These are phyloP conservation scores for Capitulum mitella DNA, from an alignment of 2,888 invertebrate genomes.

Conservation along the genomic window DNA sequence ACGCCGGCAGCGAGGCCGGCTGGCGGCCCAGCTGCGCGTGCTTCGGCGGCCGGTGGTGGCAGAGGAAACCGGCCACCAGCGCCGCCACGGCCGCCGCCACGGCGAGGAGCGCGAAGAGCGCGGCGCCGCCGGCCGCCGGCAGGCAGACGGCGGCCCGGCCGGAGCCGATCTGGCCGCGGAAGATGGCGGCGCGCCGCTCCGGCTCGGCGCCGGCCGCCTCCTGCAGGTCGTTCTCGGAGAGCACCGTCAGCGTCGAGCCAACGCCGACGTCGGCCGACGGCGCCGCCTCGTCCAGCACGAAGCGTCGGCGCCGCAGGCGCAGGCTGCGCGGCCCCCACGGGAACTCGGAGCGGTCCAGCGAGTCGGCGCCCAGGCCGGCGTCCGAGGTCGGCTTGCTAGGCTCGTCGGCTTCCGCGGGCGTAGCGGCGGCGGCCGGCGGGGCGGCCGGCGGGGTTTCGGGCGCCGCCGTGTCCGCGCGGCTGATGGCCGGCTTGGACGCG, in stretches of 20 bases:
- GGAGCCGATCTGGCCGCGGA: conserved; percentile 62
- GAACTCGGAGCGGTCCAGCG: conserved; percentile 45
- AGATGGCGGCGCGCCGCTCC: conserved; percentile 35
- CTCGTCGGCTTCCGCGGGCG: background rate
- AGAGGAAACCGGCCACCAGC: conserved; percentile 70
- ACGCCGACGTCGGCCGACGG: conserved; percentile 56
- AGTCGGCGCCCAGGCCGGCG: background rate
- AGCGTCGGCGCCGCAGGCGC: conserved; percentile 33
- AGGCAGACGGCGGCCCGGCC: conserved; percentile 79
- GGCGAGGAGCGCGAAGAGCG: conserved; percentile 79
- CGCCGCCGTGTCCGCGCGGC: background rate
- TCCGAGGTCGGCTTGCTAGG: conserved; percentile 38
- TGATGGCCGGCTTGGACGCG: background rate
- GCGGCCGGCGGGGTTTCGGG: background rate
- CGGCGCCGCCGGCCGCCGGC: conserved; percentile 80
- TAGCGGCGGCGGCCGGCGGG: background rate
- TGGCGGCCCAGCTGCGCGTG: background rate
- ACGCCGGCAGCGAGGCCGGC: background rate
- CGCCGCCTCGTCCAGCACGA: conserved; percentile 29
- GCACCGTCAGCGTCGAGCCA: conserved; percentile 79
- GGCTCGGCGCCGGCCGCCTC: conserved; percentile 61
- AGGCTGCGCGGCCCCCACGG: conserved; percentile 68
- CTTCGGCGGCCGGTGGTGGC: conserved; percentile 57
- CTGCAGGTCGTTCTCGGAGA: conserved; percentile 82
- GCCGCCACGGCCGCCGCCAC: conserved; percentile 81